Evolutionary conservation across 2,797 vertebrate species (phyloP).

Genomic region (Crossoptilon crossoptilon): DNA sequence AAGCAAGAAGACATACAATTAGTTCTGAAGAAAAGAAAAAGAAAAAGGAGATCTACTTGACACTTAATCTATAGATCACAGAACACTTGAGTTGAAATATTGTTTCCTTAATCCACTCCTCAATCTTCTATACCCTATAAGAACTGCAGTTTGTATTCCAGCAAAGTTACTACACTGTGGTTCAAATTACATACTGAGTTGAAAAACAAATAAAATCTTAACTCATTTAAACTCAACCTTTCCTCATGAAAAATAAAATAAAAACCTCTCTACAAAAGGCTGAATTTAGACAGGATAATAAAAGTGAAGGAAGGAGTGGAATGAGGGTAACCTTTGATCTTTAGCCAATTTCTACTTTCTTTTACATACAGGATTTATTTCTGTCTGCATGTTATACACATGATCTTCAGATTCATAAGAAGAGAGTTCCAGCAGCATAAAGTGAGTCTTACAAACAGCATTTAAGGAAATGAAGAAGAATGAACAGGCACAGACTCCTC

Average conservation of each 20-base stretch:
- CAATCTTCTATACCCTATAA: not conserved
- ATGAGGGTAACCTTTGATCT: constrained; percentile 81
- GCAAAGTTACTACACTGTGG: constrained; percentile 26
- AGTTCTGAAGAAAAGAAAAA: fast-evolving
- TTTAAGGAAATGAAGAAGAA: constrained; percentile 64
- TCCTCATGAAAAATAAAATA: constrained; percentile 35
- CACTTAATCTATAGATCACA: constrained; percentile 7
- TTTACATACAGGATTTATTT: constrained; percentile 80
- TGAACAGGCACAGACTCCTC: not conserved
- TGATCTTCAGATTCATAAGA: constrained; percentile 48
- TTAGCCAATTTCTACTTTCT: constrained; percentile 78
- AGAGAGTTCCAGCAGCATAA: constrained; percentile 17
- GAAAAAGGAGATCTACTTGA: not conserved
- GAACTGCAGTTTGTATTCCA: constrained; percentile 15
- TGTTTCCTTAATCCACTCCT: constrained; percentile 43
- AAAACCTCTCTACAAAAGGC: constrained; percentile 57
- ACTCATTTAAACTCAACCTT: constrained; percentile 68
- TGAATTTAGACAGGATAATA: constrained; percentile 79
- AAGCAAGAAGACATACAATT: not conserved
- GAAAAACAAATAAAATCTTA: constrained; percentile 61
- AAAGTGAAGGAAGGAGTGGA: constrained; percentile 76
- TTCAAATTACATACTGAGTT: constrained; percentile 56
- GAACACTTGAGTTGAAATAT: constrained; percentile 17
- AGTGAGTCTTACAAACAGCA: constrained; percentile 3
- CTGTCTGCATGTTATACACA: constrained; percentile 70